These are phyloP conservation scores for Chymomyza procnemis DNA, from an alignment of 2,888 invertebrate species.

Conservation along the genomic window DNA sequence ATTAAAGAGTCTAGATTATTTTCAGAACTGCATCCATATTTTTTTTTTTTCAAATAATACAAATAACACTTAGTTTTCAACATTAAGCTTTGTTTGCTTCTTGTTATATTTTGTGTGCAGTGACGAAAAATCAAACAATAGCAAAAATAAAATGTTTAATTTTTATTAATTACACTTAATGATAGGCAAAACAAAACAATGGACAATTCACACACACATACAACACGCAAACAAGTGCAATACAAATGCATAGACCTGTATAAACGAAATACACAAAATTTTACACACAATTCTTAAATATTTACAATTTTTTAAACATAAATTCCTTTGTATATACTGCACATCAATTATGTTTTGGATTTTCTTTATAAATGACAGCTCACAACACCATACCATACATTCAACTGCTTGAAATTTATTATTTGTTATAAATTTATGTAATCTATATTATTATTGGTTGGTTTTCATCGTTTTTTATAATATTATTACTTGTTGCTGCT, in stretches of 20 bases:
- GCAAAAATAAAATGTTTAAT: conserved; percentile 27
- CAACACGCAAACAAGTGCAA: neutral
- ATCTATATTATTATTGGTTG: conserved; percentile 38
- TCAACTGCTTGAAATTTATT: conserved; percentile 15
- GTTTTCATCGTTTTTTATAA: neutral
- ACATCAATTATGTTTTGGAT: conserved; percentile 21
- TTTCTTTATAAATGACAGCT: conserved; percentile 14
- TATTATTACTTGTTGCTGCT: conserved; percentile 8
- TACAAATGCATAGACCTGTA: neutral
- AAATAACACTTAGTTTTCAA: conserved; percentile 56
- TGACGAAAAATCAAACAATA: conserved; percentile 25
- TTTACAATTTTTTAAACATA: conserved; percentile 40
- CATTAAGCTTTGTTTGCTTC: conserved; percentile 42
- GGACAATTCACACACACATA: neutral
- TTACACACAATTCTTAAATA: conserved; percentile 37
- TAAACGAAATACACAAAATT: neutral
- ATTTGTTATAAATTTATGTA: conserved; percentile 37
- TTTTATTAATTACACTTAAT: conserved; percentile 3
- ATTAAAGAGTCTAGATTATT: neutral
- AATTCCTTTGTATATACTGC: conserved; percentile 15
- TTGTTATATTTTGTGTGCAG: conserved; percentile 28
- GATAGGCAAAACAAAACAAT: neutral
- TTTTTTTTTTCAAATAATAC: conserved; percentile 41
- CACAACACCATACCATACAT: conserved; percentile 40
- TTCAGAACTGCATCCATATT: neutral